Evolutionary conservation across 2,888 invertebrate genomes (phyloP).

Genomic region (Amphipoea lucens): DNA sequence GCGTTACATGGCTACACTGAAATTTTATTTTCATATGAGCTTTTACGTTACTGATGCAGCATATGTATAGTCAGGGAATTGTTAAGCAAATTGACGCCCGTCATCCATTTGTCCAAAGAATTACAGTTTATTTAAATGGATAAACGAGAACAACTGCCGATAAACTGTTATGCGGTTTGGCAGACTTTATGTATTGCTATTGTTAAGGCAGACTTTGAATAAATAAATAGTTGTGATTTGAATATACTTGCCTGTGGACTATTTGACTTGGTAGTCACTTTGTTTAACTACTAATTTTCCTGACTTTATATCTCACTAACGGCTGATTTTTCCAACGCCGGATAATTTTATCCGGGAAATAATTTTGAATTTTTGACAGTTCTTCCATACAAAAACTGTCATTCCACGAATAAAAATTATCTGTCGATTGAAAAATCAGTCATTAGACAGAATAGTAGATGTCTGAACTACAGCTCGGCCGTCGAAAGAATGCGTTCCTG

Average conservation of each 20-base stretch:
- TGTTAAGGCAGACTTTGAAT: too few relatives aligned
- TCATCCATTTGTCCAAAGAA: background rate
- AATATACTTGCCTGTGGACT: background rate
- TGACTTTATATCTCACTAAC: background rate
- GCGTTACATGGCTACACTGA: background rate
- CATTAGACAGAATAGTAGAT: background rate
- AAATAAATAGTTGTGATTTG: background rate
- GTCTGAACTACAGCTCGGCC: background rate
- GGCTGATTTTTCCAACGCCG: too few relatives aligned
- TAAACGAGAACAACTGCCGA: too few relatives aligned
- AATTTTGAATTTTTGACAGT: too few relatives aligned
- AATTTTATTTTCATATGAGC: background rate
- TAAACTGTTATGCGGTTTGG: too few relatives aligned
- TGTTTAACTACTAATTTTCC: background rate
- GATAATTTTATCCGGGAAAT: too few relatives aligned
- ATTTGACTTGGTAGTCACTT: background rate
- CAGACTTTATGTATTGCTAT: too few relatives aligned
- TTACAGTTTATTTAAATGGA: background rate
- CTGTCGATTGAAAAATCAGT: too few relatives aligned
- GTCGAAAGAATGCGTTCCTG: background rate
- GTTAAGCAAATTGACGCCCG: background rate
- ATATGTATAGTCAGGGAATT: background rate
- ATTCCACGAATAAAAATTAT: too few relatives aligned
- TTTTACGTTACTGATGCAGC: background rate
- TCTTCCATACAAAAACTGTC: too few relatives aligned